A percentile compares a stretch with the other conserved stretches of the same genome.
These are phyloP conservation scores for Candidula unifasciata DNA, from an alignment of 2,888 invertebrate genomes.

Conservation along the genomic window DNA sequence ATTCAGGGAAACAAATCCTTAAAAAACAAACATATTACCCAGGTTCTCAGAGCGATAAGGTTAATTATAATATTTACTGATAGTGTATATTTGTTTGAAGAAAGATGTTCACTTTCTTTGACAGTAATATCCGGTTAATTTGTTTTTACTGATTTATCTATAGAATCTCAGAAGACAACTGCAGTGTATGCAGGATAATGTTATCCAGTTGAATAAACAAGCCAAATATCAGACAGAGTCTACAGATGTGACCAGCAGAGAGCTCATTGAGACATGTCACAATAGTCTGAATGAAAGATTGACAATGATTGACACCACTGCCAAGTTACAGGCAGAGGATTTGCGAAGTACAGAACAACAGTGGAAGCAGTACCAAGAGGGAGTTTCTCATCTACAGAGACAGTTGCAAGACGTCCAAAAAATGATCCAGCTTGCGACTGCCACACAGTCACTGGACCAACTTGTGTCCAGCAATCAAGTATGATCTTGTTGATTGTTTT, in stretches of 20 bases:
- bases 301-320: conserved; percentile 66
- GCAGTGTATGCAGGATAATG: conserved; percentile 78
- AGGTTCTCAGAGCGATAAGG: too few species aligned
- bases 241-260: conserved; percentile 63
- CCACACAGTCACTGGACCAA: conserved; percentile 60
- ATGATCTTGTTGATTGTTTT: conserved; percentile 6
- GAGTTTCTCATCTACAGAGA: conserved; percentile 61
- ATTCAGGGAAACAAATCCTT: too few species aligned
- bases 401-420: conserved; percentile 64
- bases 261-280: conserved; percentile 67
- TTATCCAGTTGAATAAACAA: conserved; percentile 63
- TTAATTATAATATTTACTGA: neutral
- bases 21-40: too few species aligned
- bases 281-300: conserved; percentile 68
- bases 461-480: conserved; percentile 68
- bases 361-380: conserved; percentile 68
- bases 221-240: conserved; percentile 66
- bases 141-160: neutral
- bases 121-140: too few species aligned
- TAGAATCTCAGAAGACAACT: conserved; percentile 71
- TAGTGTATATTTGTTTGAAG: neutral
- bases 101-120: too few species aligned
- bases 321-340: conserved; percentile 63
- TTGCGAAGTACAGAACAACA: conserved; percentile 63
- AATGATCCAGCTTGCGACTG: conserved; percentile 57